Evolutionary conservation across 2,113 vertebrate genomes (phyloP).

Genomic region (Vulpes ferrilata): DNA sequence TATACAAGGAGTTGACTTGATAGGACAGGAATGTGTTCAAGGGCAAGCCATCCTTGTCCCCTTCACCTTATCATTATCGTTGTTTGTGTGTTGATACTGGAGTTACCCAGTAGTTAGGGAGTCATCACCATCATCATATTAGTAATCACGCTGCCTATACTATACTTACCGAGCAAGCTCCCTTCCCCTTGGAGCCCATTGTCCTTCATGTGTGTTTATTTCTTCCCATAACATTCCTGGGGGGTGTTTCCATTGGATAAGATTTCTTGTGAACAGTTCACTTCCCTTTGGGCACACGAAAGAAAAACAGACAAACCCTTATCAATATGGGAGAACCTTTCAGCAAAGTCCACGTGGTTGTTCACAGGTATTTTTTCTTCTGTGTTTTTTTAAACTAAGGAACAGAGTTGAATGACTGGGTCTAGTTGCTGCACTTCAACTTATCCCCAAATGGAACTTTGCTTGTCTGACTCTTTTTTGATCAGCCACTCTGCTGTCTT

Average conservation of each 20-base stretch:
- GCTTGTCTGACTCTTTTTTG: not conserved
- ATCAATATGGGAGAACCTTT: not conserved
- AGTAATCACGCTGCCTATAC: fast-evolving
- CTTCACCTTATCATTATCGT: not conserved
- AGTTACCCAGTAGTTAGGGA: not conserved
- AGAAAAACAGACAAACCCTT: not conserved
- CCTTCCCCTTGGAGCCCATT: not conserved
- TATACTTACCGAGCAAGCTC: fast-evolving
- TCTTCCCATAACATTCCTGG: not conserved
- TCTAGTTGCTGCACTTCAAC: fast-evolving
- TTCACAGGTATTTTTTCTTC: not conserved
- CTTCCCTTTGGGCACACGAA: not conserved
- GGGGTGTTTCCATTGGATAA: not conserved
- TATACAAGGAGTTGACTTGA: no score
- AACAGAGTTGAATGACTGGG: not conserved
- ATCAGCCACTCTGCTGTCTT: not conserved
- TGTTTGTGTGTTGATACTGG: not conserved
- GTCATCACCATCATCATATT: fast-evolving
- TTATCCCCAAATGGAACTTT: fast-evolving
- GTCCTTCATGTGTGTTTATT: fast-evolving
- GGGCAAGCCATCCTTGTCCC: fast-evolving
- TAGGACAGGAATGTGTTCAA: fast-evolving
- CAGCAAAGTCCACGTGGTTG: not conserved
- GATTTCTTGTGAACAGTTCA: not conserved
- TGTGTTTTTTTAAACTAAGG: not conserved